Base-by-base conservation (phyloP, 1,140 invertebrate genomes). In the Anoplophora glabripennis region DNA sequence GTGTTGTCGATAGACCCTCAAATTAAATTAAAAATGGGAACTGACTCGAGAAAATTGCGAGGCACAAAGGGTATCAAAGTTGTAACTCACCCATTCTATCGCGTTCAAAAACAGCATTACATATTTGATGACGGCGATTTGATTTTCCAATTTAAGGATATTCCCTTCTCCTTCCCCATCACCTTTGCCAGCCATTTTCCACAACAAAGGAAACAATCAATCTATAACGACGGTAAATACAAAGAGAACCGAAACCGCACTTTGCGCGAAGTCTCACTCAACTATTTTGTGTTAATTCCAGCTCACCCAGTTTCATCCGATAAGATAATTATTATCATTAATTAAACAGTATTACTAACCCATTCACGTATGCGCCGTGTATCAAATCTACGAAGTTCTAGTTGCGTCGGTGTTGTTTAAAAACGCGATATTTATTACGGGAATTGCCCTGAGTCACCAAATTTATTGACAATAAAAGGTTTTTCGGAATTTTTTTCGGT, bases 81-180 rank as follows among this genome's bases (percentile, higher is more conserved):
- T 28, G 5, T 28, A 28, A 74, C 74, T 72, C 60, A 75, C 74
- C 67, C 71, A 70, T 57, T 59, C 52, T 17, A 74, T 64, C n/a
- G 68, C 62, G 56, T 75, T 75, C 35, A 62, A 67, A 51, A 73
- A 73, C 7, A 75, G 44, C 34, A 75, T 34, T 33, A 71, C 58
- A 61, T 72, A 75, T 62, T 75, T 75, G 48, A 75, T 49, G 18
- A 69, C 64, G 1, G 63, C 62, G 52, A 75, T 75, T 46, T 74
- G 71, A 53, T 72, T 71, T 40, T 70, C 71, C 58, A 75, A 63
- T 46, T 67, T 73, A 1, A 57, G 17, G 44, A 71, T 53, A 37
- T 59, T 68, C 15, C 66, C 69, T 18, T 69, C 68, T 3, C 69
- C 70, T 54, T 72, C 66, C 12, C 69, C 71, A 51, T 72, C 69